Conservation (phyloP, 2,888 invertebrate genomes). For the Drosophila vallismaia region DNA sequence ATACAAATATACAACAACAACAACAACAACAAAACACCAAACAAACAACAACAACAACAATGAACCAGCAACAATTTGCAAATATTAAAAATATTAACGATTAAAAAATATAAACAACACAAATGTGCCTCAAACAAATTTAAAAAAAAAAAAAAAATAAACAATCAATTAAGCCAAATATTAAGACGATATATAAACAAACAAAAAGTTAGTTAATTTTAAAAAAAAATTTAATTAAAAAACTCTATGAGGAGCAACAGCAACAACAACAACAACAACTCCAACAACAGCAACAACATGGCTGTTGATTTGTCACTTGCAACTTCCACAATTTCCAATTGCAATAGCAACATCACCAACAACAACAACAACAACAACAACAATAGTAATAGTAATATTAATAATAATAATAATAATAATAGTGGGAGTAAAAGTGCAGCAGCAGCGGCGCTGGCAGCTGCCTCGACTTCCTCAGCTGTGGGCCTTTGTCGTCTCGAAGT, state of each 20-base stretch:
- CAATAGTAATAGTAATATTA: constrained; percentile 21
- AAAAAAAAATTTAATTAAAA: neutral
- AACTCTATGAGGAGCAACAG: constrained; percentile 61
- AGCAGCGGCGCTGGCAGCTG: constrained; percentile 43
- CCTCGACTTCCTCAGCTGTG: constrained; percentile 67
- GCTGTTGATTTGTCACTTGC: constrained; percentile 76
- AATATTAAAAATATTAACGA: constrained; percentile 21
- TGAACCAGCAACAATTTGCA: constrained; percentile 6
- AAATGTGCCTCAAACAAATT: constrained; percentile 61
- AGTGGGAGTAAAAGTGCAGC: constrained; percentile 49
- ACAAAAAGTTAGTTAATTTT: constrained; percentile 1
- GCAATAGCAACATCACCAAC: constrained; percentile 54
- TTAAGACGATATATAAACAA: constrained; percentile 1
- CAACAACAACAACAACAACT: constrained; percentile 35
- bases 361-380: constrained; percentile 26
- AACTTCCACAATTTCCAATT: constrained; percentile 64
- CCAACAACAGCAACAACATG: constrained; percentile 55
- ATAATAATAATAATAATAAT: constrained; percentile 19
- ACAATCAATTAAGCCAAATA: constrained; percentile 47
- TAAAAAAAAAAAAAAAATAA: constrained; percentile 18
- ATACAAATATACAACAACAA: constrained; percentile 14
- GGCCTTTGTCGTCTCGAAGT: constrained; percentile 82
- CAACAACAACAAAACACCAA: too few species aligned
- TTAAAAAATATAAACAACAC: constrained; percentile 51
- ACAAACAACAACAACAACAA: constrained; percentile 2